A percentile compares a stretch with the other conserved stretches of the same genome.
phyloP scores from a whole-genome alignment of 2,113 vertebrate genomes.

The Nycticorax nycticorax region DNA sequence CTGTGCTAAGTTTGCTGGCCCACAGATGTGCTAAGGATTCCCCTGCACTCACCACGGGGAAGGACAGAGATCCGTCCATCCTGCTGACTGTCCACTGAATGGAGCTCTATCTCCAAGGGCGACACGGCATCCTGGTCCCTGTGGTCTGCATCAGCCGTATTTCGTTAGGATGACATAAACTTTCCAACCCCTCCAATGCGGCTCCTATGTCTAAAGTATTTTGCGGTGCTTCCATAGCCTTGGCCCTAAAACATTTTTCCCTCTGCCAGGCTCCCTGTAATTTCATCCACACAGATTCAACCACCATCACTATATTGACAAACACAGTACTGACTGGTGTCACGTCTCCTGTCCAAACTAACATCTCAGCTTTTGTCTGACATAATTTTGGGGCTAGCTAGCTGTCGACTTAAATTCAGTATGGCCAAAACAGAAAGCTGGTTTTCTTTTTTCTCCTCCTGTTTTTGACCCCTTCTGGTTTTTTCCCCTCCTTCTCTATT shows the following conservation, averaged over 20 bases:
- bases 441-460: not conserved
- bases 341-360: conserved; percentile 2
- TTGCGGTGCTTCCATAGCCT: not conserved
- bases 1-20: not conserved
- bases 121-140: not conserved
- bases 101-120: not conserved
- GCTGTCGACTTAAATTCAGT: not conserved
- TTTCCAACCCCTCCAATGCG: not conserved
- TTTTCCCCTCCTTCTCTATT: not conserved
- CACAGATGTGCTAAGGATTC: not conserved
- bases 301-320: not conserved
- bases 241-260: not conserved
- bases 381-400: not conserved
- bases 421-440: not conserved
- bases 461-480: not conserved
- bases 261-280: not conserved
- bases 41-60: not conserved
- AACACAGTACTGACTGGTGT: not conserved
- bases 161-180: not conserved
- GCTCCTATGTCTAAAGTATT: not conserved
- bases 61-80: not conserved
- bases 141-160: not conserved
- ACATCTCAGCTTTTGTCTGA: not conserved
- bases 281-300: not conserved
- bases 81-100: not conserved